Percentiles rank a stretch among this genome's conserved stretches.
phyloP scores from a whole-genome alignment of 53 echinoderm and acorn worm species.

The Echinometra lucunter region DNA sequence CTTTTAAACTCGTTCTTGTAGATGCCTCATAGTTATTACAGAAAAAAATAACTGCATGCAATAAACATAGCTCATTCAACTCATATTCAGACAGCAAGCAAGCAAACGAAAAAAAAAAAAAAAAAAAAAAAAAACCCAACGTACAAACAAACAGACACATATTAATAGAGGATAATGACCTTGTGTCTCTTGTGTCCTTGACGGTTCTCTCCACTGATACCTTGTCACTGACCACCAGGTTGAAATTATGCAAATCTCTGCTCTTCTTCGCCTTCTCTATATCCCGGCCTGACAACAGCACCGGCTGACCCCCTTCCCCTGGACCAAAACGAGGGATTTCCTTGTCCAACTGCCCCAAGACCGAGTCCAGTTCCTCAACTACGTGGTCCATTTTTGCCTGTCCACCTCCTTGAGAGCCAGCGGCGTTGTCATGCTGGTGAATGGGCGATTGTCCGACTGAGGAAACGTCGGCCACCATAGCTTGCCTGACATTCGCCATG shows the following conservation, averaged over 20 bases:
- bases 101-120: too few species aligned
- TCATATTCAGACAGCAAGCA: too few species aligned
- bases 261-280: constrained; percentile 71
- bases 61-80: too few species aligned
- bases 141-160: too few species aligned
- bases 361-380: constrained; percentile 34
- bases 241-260: constrained; percentile 74
- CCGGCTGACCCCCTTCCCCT: constrained; percentile 84
- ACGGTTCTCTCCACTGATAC: constrained; percentile 82
- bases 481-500: constrained; percentile 37
- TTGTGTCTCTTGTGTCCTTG: constrained; percentile 75
- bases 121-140: too few species aligned
- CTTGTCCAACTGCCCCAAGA: constrained; percentile 73
- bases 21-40: too few species aligned
- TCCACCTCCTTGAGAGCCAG: background rate
- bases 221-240: constrained; percentile 81
- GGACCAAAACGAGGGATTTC: constrained; percentile 81
- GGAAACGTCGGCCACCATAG: constrained; percentile 41
- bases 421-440: background rate
- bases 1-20: too few species aligned
- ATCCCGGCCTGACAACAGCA: constrained; percentile 77
- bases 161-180: constrained; percentile 57
- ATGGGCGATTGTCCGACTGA: background rate
- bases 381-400: background rate
- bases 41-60: too few species aligned